Evolutionary conservation across 2,797 vertebrate species (phyloP).

Genomic region (Silurus aristotelis): DNA sequence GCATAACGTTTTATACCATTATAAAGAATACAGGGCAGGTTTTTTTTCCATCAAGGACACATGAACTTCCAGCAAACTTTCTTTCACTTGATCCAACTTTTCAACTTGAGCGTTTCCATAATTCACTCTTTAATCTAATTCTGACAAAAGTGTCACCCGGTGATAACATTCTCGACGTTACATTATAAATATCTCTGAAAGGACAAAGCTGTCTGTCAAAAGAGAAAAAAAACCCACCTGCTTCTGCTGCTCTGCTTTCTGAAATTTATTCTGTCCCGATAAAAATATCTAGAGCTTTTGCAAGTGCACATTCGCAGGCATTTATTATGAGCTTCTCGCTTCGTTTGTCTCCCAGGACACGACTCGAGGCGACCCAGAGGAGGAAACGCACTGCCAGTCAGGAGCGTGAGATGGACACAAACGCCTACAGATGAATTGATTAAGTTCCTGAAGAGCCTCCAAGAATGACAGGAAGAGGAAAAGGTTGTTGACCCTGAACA

Average conservation of each 20-base stretch:
- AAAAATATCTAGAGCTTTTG: constrained; percentile 1
- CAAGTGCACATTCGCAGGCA: constrained; percentile 15
- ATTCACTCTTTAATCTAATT: background rate
- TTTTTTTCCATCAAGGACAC: background rate
- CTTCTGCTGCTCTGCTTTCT: background rate
- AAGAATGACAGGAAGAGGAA: background rate
- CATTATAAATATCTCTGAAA: constrained; percentile 9
- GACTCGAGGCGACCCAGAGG: constrained; percentile 67
- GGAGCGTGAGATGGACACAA: constrained; percentile 63
- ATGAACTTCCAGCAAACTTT: background rate
- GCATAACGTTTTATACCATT: background rate
- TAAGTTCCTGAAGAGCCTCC: constrained; percentile 31
- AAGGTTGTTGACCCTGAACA: background rate
- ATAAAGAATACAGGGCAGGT: background rate
- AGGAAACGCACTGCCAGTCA: constrained; percentile 59
- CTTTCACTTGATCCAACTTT: background rate
- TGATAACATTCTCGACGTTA: background rate
- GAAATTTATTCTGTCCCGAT: background rate
- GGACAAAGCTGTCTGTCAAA: background rate
- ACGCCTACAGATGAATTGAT: constrained; percentile 63
- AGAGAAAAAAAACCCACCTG: background rate
- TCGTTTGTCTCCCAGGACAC: constrained; percentile 67
- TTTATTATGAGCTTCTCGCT: constrained; percentile 57
- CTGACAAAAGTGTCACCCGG: background rate
- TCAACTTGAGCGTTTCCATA: background rate